Evolutionary conservation across 2,113 vertebrate species (phyloP).

Genomic region (Dendrocopos noguchii): DNA sequence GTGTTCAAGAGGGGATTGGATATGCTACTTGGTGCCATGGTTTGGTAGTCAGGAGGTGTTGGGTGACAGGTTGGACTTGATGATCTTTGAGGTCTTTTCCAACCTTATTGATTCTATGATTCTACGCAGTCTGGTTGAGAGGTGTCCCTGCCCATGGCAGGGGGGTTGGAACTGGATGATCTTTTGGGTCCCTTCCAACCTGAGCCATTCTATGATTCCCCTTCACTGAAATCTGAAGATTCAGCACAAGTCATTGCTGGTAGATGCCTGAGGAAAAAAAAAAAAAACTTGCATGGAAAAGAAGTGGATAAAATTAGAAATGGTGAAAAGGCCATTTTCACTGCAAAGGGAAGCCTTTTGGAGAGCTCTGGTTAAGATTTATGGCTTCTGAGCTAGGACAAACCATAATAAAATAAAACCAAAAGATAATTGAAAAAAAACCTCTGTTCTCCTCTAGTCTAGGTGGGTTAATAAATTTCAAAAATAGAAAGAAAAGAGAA

Average conservation of each 20-base stretch:
- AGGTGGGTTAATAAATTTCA: conserved; percentile 72
- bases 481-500: not conserved
- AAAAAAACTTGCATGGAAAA: not conserved
- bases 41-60: no score
- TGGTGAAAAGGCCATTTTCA: conserved; percentile 23
- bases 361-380: conserved; percentile 48
- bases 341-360: conserved; percentile 32
- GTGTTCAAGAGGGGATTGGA: no score
- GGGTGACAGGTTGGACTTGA: no score
- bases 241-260: not conserved
- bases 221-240: not conserved
- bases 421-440: conserved; percentile 68
- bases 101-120: no score
- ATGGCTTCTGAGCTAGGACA: conserved; percentile 57
- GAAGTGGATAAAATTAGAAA: conserved; percentile 30
- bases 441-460: conserved; percentile 54
- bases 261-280: conserved; percentile 2
- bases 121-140: not conserved
- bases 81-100: no score
- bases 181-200: no score
- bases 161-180: no score
- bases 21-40: no score
- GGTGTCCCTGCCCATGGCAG: no score
- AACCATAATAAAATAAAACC: conserved; percentile 65
- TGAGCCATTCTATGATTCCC: not conserved